A percentile compares a stretch with the other conserved stretches of the same genome.
phyloP scores from a whole-genome alignment of 1,140 invertebrate species.

The Vollenhovia emeryi region DNA sequence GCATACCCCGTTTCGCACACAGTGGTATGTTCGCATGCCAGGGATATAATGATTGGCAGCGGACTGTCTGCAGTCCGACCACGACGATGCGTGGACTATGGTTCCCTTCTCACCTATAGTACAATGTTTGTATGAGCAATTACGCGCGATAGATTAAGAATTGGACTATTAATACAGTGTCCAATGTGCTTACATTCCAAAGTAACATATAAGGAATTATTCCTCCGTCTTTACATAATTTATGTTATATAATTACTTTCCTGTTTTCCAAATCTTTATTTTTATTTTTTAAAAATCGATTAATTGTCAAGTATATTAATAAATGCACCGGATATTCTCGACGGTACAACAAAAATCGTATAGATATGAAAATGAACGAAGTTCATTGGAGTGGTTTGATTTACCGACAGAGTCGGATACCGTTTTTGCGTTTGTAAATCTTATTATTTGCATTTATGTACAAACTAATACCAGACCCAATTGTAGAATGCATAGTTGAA shows the following conservation, averaged over 20 bases:
- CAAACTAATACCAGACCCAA: no score
- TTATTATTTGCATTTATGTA: no score
- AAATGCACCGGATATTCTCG: not conserved
- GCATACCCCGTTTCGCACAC: conserved; percentile 80
- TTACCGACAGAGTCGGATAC: no score
- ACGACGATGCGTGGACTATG: conserved; percentile 48
- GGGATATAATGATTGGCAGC: conserved; percentile 81
- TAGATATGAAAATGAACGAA: not conserved
- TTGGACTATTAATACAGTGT: not conserved
- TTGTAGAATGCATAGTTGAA: no score
- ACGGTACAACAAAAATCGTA: not conserved
- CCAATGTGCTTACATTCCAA: not conserved
- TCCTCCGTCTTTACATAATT: not conserved
- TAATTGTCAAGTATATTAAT: not conserved
- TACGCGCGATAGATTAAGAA: not conserved
- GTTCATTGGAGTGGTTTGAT: no score
- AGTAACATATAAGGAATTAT: not conserved
- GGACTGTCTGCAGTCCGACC: conserved; percentile 64
- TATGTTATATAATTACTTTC: not conserved
- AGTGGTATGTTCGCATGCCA: conserved; percentile 81
- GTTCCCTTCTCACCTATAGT: not conserved
- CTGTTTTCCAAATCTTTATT: not conserved
- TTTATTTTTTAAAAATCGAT: not conserved
- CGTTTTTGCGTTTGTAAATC: no score
- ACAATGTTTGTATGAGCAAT: not conserved